Evolutionary conservation across 2,888 invertebrate species (phyloP), one percentile per base, ranked within the genome.

Genomic region (Sphaerophoria rueppellii): DNA sequence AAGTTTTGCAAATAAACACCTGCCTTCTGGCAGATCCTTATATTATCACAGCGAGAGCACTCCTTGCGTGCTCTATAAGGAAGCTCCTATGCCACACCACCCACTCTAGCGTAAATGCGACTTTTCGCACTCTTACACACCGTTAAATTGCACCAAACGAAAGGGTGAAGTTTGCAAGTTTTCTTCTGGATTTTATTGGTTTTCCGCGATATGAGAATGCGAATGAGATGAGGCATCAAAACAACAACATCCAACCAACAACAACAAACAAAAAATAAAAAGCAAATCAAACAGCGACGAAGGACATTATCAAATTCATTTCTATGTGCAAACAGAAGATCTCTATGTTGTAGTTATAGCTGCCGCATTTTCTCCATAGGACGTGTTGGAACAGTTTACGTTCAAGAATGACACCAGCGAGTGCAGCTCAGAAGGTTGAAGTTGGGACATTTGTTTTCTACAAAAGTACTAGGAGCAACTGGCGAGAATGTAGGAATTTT

Each of bases 91-190:
- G 24, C 60, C 14, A 9, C 3, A 16, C 24, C 7, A 14, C 14
- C 4, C 3, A 16, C 24, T 5, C 9, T 40, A 34, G 60, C 55
- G 73, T 60, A 55, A 71, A 75, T 65, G 82, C 75, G 71, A 79
- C 79, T 83, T 81, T 81, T 79, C 67, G 82, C 82, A 79, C 74
- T 75, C 75, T 71, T 65, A 50, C 55, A 67, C 71, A 79, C 65
- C 67, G 74, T 79, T 75, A 75, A 83, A 75, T 79, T 71, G 82
- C 71, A 63, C 55, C 48, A 63, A 61, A 46, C 52, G 46, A 65
- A 71, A 81, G 75, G 75, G 63, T 71, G 70, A 81, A 81, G 57
- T 75, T 81, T 75, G 75, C 35, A 81, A 81, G 50, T 75, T 81
- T 75, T 81, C 35, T 40, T 43, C 48, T 48, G 52, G 11, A 46